Base-by-base conservation (phyloP, 2,888 invertebrate species). In the Aspidapion aeneum region DNA sequence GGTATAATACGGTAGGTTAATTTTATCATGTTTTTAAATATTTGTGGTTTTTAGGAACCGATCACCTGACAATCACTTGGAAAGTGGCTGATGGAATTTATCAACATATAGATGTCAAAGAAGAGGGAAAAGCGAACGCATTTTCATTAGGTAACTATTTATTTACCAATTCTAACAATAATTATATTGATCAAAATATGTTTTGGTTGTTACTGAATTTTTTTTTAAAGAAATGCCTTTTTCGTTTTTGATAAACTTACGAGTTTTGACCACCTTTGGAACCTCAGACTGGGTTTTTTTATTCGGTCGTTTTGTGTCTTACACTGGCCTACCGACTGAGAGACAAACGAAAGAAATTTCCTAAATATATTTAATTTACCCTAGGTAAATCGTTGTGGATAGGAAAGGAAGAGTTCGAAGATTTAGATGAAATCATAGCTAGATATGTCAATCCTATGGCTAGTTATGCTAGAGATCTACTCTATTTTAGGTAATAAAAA, bases 401-500 rank as follows among this genome's bases (percentile, higher is more conserved):
- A 72, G 90, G 89, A 48, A 89, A 86, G 65, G 94, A 97, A 74
- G 96, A 97, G 75, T 99, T 96, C 79, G 99, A 99, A 82, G 99
- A 99, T 81, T 82, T 99, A 35, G 99, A 99, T 80, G 99, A 99
- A 88, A 99, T 99, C 65, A 94, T 99, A 61, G 98, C 98, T 0
- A 87, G 98, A 12, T 88, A 96, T 80, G 90, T 99, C 2, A 96
- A 94, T 65, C 99, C 98, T 0, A 97, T 99, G 97, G 97, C 98
- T 0, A 87, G 91, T 0, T 91, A 90, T 75, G 96, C 94, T 0
- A 86, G 96, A 1, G 99, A 99, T 76, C 83, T 99, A 50, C 82
- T 96, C 59, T 87, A 89, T 51, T 97, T 96, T 81, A 96, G 96
- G 75, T 66, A 63, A 35, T 35, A 35, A 18, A 52, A 18, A 35